Evolutionary conservation across 2,888 invertebrate species (phyloP).

Genomic region (Omphaloscelis lunosa): DNA sequence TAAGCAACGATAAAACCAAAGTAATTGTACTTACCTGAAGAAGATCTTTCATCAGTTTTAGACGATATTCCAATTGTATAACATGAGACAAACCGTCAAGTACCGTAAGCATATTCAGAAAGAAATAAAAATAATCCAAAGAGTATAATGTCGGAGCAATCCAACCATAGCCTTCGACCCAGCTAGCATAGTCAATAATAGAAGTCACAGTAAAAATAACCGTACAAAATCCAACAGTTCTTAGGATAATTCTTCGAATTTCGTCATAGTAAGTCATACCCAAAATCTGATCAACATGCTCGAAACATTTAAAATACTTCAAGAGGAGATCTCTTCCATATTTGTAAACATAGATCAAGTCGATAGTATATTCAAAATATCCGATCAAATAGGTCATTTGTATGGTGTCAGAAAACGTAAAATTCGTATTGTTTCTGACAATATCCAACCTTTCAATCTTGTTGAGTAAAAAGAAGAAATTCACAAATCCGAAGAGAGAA

Average conservation of each 20-base stretch:
- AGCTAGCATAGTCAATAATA: slow-evolving; percentile 50
- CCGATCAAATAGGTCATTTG: slow-evolving; percentile 56
- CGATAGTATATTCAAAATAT: slow-evolving; percentile 61
- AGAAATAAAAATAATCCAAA: slow-evolving; percentile 64
- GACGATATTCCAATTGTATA: slow-evolving; percentile 64
- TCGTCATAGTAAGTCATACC: slow-evolving; percentile 51
- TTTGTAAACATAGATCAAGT: slow-evolving; percentile 63
- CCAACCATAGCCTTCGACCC: slow-evolving; percentile 42
- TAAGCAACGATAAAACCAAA: neutral
- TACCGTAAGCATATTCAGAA: slow-evolving; percentile 57
- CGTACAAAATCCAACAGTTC: slow-evolving; percentile 19
- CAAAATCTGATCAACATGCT: slow-evolving; percentile 63
- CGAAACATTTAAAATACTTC: slow-evolving; percentile 63
- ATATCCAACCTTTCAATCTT: slow-evolving; percentile 42
- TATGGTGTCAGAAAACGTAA: slow-evolving; percentile 56
- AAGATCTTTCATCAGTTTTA: slow-evolving; percentile 49
- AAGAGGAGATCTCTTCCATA: slow-evolving; percentile 44
- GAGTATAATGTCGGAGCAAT: slow-evolving; percentile 30
- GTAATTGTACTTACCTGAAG: slow-evolving; percentile 35
- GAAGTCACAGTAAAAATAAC: slow-evolving; percentile 14
- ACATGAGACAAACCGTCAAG: slow-evolving; percentile 62
- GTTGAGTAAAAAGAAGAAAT: slow-evolving; percentile 31
- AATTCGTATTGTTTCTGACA: neutral
- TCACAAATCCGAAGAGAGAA: slow-evolving; percentile 28
- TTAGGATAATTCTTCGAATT: slow-evolving; percentile 55